phyloP scores from a whole-genome alignment of 2,113 vertebrate genomes.

The Rousettus leschenaultii region DNA sequence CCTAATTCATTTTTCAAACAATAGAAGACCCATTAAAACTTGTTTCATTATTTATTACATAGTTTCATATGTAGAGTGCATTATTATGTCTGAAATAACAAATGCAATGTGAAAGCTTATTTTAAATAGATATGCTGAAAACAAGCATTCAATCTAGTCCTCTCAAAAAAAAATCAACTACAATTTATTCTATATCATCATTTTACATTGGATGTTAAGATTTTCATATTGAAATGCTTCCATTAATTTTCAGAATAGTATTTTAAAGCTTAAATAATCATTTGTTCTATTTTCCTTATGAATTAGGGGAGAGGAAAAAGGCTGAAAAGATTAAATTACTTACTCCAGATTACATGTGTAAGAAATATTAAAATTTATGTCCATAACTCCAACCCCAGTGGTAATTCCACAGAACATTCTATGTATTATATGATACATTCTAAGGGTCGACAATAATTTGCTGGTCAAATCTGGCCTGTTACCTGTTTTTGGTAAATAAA shows the following conservation, averaged over 20 bases:
- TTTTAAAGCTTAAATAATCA: not conserved
- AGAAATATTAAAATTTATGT: not conserved
- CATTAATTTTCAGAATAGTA: not conserved
- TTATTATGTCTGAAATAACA: not conserved
- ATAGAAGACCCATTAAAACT: constrained; percentile 14
- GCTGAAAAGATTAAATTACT: not conserved
- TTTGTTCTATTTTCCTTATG: not conserved
- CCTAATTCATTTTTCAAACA: constrained; percentile 37
- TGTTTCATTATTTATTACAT: not conserved
- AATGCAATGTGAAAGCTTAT: not conserved
- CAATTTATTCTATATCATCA: not conserved
- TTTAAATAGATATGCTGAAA: constrained; percentile 21
- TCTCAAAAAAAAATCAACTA: not conserved
- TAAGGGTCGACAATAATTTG: not conserved
- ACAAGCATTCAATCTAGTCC: not conserved
- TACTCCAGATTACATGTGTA: not conserved
- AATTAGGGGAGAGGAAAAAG: not conserved
- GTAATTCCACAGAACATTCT: not conserved
- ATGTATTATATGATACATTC: not conserved
- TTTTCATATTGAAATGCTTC: constrained; percentile 31
- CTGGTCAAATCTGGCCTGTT: not conserved
- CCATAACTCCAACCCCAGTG: not conserved
- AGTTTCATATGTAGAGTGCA: not conserved
- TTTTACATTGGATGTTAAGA: not conserved
- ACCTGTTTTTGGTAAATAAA: not conserved